Conservation (phyloP, 1,140 invertebrate genomes). For the Anoplophora glabripennis region DNA sequence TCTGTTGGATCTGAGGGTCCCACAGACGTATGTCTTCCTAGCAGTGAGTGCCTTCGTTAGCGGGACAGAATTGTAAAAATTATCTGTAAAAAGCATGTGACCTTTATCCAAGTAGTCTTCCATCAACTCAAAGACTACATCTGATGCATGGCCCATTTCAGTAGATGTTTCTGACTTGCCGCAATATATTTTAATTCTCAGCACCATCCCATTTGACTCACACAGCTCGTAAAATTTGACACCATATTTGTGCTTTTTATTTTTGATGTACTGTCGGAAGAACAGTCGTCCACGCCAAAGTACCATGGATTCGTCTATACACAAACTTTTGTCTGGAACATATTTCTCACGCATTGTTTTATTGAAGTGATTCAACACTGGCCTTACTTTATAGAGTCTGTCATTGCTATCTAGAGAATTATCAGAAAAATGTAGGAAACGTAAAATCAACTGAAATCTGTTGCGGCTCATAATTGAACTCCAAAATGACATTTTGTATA, state of each 20-base stretch:
- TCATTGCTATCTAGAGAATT: constrained; percentile 12
- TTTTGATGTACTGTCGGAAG: constrained; percentile 41
- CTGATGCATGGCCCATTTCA: too few species aligned
- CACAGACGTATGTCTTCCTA: too few species aligned
- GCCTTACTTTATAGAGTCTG: constrained; percentile 19
- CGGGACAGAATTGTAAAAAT: too few species aligned
- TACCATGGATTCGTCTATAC: constrained; percentile 46
- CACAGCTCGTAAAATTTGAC: too few species aligned
- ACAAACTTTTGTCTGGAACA: constrained; percentile 39
- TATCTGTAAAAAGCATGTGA: too few species aligned
- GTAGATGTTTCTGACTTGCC: constrained; percentile 12
- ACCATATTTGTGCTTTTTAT: too few species aligned
- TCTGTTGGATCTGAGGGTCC: too few species aligned
- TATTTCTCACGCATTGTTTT: constrained; percentile 29
- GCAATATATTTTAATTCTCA: constrained; percentile 28
- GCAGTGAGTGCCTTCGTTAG: too few species aligned
- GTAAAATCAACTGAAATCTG: constrained; percentile 15
- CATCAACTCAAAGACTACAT: too few species aligned
- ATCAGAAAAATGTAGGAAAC: constrained; percentile 16
- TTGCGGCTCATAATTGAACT: constrained; percentile 8
- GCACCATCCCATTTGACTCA: constrained; percentile 27
- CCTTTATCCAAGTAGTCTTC: too few species aligned
- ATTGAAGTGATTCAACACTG: constrained; percentile 23
- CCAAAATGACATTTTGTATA: constrained; percentile 15
- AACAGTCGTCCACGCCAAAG: constrained; percentile 38